These are phyloP conservation scores for Catamblyrhynchus diadema DNA, from an alignment of 2,797 vertebrate species.

Conservation along the genomic window DNA sequence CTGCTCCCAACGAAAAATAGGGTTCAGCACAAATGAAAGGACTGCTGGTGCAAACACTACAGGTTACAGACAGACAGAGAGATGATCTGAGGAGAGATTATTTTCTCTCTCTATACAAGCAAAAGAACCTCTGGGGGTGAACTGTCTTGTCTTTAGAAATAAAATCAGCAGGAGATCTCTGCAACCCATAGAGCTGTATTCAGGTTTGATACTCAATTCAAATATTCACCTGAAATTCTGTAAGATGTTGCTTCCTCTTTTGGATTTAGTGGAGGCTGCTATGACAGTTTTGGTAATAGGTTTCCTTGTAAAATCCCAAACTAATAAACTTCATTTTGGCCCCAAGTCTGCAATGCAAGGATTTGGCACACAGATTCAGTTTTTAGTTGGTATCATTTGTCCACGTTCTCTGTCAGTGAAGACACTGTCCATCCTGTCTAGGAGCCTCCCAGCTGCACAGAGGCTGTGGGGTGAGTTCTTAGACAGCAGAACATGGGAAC, in stretches of 20 bases:
- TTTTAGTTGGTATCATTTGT: not conserved
- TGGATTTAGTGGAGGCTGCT: not conserved
- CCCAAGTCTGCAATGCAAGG: not conserved
- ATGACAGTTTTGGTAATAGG: not conserved
- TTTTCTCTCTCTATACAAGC: not conserved
- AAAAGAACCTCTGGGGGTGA: conserved; percentile 6
- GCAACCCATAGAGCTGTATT: not conserved
- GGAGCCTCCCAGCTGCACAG: not conserved
- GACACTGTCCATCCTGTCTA: not conserved
- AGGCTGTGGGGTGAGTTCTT: not conserved
- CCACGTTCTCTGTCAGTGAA: not conserved
- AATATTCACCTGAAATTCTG: not conserved
- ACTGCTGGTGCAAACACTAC: not conserved
- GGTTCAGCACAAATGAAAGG: not conserved
- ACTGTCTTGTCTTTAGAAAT: not conserved
- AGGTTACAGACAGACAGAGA: not conserved
- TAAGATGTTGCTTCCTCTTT: not conserved
- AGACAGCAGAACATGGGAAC: rapidly evolving
- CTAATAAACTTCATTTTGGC: not conserved
- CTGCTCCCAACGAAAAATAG: not conserved
- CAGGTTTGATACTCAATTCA: not conserved
- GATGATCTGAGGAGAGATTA: not conserved
- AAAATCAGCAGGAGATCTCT: not conserved
- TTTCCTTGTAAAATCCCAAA: not conserved
- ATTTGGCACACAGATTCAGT: not conserved